Evolutionary conservation across 1,140 invertebrate species (phyloP).

Genomic region (Argopecten irradians): DNA sequence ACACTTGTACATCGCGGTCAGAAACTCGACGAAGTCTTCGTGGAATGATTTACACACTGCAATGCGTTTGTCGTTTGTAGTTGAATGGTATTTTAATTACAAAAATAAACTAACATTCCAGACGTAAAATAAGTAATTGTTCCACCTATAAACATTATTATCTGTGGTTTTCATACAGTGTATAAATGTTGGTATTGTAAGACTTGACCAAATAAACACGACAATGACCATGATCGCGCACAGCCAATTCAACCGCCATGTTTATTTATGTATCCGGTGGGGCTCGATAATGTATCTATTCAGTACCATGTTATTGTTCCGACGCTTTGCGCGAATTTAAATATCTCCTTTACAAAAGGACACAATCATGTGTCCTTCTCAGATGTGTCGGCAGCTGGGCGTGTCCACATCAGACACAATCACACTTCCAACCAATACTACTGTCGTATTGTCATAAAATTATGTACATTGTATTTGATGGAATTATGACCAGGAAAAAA

Average conservation of each 20-base stretch:
- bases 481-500: too few species aligned
- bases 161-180: neutral
- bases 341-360: neutral
- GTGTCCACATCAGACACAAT: neutral
- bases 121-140: neutral
- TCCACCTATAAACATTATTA: neutral
- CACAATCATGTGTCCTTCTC: neutral
- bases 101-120: neutral
- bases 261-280: neutral
- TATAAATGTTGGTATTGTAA: neutral
- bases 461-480: too few species aligned
- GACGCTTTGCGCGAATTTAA: neutral
- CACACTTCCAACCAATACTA: too few species aligned
- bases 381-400: neutral
- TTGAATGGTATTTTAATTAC: neutral
- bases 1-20: too few species aligned
- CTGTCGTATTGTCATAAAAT: too few species aligned
- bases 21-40: too few species aligned
- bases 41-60: neutral
- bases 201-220: conserved; percentile 1
- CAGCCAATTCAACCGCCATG: neutral
- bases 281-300: neutral
- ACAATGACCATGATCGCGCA: neutral
- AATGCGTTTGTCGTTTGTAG: neutral
- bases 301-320: neutral